phyloP scores from a whole-genome alignment of 2,888 invertebrate species.

The Nysson spinosus region DNA sequence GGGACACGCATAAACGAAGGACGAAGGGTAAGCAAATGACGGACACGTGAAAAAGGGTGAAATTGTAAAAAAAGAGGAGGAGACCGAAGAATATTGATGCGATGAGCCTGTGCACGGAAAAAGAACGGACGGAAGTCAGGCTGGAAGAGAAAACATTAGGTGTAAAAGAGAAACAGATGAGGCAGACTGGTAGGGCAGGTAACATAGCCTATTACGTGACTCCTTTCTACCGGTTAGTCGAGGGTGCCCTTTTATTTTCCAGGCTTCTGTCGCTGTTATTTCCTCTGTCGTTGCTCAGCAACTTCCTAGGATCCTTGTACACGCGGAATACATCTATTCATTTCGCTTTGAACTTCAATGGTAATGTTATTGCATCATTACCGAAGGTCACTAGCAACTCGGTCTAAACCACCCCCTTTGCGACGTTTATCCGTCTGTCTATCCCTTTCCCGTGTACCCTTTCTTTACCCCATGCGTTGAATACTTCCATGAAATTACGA shows the following conservation, averaged over 20 bases:
- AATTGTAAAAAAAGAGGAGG: slow-evolving; percentile 11
- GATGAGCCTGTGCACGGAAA: slow-evolving; percentile 10
- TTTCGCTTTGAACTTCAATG: slow-evolving; percentile 69
- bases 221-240: slow-evolving; percentile 50
- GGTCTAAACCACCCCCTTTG: slow-evolving; percentile 14
- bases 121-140: slow-evolving; percentile 7
- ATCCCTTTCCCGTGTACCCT: background rate
- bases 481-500: background rate
- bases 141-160: slow-evolving; percentile 38
- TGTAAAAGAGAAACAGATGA: slow-evolving; percentile 17
- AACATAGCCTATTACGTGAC: slow-evolving; percentile 63
- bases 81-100: slow-evolving; percentile 31
- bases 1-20: slow-evolving; percentile 9
- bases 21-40: slow-evolving; percentile 29
- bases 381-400: slow-evolving; percentile 54
- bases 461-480: background rate
- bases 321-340: slow-evolving; percentile 68
- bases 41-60: slow-evolving; percentile 7
- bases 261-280: slow-evolving; percentile 24
- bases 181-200: slow-evolving; percentile 46
- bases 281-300: slow-evolving; percentile 25
- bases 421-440: background rate
- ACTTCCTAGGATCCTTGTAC: slow-evolving; percentile 49
- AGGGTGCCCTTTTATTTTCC: slow-evolving; percentile 63
- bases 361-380: slow-evolving; percentile 74